Percentiles rank a stretch among this genome's conserved stretches.
Conservation (phyloP, 2,888 invertebrate species). For the Taenaris catops region DNA sequence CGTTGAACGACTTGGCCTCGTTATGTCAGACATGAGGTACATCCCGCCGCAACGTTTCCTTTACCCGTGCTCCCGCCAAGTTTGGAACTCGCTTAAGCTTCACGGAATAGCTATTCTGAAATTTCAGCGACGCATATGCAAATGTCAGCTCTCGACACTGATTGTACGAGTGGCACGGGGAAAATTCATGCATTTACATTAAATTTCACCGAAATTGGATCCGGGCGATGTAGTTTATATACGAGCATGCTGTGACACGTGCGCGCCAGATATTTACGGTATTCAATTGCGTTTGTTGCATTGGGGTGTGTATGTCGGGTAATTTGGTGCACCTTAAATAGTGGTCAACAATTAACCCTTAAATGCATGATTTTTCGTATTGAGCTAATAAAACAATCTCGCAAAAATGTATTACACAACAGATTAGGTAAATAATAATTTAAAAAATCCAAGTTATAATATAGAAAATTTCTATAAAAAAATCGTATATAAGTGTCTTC, state of each 20-base stretch:
- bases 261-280: slow-evolving; percentile 64
- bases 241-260: slow-evolving; percentile 58
- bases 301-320: slow-evolving; percentile 14
- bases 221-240: slow-evolving; percentile 62
- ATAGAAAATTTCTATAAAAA: no score
- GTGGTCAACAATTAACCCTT: no score
- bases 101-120: slow-evolving; percentile 69
- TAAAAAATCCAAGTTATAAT: no score
- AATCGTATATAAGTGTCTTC: no score
- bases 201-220: slow-evolving; percentile 74
- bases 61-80: slow-evolving; percentile 53
- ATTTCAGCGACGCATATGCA: slow-evolving; percentile 76
- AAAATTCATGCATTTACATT: slow-evolving; percentile 79
- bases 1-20: slow-evolving; percentile 36
- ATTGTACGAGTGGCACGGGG: slow-evolving; percentile 74
- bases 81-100: slow-evolving; percentile 73
- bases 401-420: no score
- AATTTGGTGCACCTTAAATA: not conserved
- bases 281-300: slow-evolving; percentile 60
- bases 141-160: slow-evolving; percentile 77
- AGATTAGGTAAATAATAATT: no score
- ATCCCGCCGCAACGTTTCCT: slow-evolving; percentile 54
- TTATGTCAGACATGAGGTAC: slow-evolving; percentile 50
- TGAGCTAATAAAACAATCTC: no score
- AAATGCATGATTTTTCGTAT: no score